Percentiles rank a stretch among this genome's conserved stretches.
Conservation (phyloP, 2,113 vertebrate species). For the Bothrops jararaca region DNA sequence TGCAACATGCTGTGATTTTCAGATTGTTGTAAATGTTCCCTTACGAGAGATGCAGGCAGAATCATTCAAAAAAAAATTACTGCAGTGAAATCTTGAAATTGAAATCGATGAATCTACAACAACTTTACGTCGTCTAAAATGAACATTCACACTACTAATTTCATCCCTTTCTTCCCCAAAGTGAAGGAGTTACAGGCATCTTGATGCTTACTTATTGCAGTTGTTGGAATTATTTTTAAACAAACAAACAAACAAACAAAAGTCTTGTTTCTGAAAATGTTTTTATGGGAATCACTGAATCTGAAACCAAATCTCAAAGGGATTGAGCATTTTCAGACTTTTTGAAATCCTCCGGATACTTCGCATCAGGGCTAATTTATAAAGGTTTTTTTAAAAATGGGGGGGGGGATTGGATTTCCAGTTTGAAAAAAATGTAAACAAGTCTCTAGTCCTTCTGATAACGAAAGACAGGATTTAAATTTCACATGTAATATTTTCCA, state of each 20-base stretch:
- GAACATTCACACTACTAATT: too few species aligned
- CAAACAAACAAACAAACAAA: background rate
- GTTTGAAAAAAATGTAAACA: background rate
- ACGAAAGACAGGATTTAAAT: background rate
- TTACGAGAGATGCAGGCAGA: too few species aligned
- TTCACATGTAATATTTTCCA: background rate
- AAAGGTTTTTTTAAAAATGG: background rate
- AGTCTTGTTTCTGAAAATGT: background rate
- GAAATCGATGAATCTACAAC: too few species aligned
- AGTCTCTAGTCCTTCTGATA: background rate
- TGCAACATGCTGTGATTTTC: too few species aligned
- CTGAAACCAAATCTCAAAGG: background rate
- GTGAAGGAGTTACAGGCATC: too few species aligned
- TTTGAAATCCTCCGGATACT: background rate
- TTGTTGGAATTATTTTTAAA: background rate
- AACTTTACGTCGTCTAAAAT: too few species aligned
- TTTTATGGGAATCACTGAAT: background rate
- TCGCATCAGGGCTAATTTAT: background rate
- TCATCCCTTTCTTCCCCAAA: too few species aligned
- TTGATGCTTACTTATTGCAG: too few species aligned
- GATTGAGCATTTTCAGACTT: background rate
- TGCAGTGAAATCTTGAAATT: too few species aligned
- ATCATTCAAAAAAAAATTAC: too few species aligned
- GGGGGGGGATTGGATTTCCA: background rate
- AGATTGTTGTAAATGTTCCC: too few species aligned